Evolutionary conservation across 1,140 invertebrate species (phyloP), one percentile per base, ranked within the genome.

Genomic region (Leptopilina clavipes): DNA sequence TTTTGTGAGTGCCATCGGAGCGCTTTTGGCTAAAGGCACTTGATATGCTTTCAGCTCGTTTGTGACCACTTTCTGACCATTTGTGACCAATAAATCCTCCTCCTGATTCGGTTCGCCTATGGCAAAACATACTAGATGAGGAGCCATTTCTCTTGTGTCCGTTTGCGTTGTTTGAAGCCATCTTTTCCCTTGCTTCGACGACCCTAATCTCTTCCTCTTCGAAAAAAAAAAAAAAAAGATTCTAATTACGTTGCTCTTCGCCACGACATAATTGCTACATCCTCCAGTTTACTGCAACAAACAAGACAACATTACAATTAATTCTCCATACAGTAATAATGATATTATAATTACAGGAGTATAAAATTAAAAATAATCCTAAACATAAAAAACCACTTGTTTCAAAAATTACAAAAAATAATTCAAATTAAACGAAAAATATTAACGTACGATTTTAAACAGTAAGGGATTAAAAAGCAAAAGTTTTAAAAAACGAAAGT

Each of bases 21-120:
- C 87, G 84, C 77, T 88, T 90, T 79, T 90, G 87, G 76, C 88
- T 87, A 84, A 90, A 90, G 84, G 87, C 87, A 86, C 87, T 89
- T 81, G 89, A 89, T 86, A 90, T 89, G 84, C 88, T 90, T 76
- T 90, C 89, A 79, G 88, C 87, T 25, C 88, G 83, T 77, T 84
- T 88, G 79, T 90, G 89, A 56, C 88, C 89, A 75, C 83, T 85
- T 80, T 89, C 88, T 17, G 87, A 82, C 70, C 88, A 84, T 85
- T 89, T 89, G 83, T 89, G 87, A 72, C 85, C 87, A 59, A 89
- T 86, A 48, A 89, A 86, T 56, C 84, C 84, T 75, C 88, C 87
- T 22, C 88, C 88, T 9, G 88, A 89, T 22, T 88, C 89, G 25
- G 85, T 88, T 10, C 87, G 82, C 71, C 79, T 87, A 82, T 90